These are phyloP conservation scores for Nomada fucata DNA, from an alignment of 2,888 invertebrate genomes.

Conservation along the genomic window DNA sequence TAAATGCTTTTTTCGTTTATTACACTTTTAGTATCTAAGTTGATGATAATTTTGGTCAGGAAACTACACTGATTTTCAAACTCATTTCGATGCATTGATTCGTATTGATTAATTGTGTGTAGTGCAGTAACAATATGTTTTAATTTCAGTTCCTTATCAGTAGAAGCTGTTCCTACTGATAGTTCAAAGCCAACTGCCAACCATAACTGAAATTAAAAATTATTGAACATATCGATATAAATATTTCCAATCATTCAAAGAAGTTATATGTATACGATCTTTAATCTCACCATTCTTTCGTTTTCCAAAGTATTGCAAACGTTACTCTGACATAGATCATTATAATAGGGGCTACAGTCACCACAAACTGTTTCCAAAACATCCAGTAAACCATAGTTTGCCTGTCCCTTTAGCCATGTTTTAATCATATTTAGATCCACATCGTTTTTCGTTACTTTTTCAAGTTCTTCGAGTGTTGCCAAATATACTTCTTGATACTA, in stretches of 20 bases:
- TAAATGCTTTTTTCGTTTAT: conserved; percentile 70
- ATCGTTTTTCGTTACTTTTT: conserved; percentile 43
- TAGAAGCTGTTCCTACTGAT: conserved; percentile 72
- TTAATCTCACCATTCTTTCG: conserved; percentile 59
- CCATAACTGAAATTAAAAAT: conserved; percentile 68
- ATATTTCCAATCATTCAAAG: neutral
- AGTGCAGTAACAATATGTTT: conserved; percentile 74
- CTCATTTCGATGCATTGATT: conserved; percentile 62
- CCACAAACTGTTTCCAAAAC: conserved; percentile 60
- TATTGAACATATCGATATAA: conserved; percentile 2
- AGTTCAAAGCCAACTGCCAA: conserved; percentile 73
- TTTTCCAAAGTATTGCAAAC: conserved; percentile 45
- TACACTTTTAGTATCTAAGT: conserved; percentile 70
- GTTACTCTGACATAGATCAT: conserved; percentile 62
- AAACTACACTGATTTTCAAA: conserved; percentile 44
- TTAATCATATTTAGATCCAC: conserved; percentile 58
- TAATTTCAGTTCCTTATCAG: conserved; percentile 63
- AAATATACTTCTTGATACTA: conserved; percentile 73
- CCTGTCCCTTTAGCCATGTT: conserved; percentile 70
- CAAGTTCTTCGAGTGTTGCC: conserved; percentile 69
- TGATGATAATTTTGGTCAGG: conserved; percentile 69
- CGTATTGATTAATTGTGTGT: conserved; percentile 72
- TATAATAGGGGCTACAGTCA: conserved; percentile 61
- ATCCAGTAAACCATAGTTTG: conserved; percentile 66
- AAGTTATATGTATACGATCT: neutral